phyloP scores from a whole-genome alignment of 2,888 invertebrate genomes.

The Rotaria socialis region DNA sequence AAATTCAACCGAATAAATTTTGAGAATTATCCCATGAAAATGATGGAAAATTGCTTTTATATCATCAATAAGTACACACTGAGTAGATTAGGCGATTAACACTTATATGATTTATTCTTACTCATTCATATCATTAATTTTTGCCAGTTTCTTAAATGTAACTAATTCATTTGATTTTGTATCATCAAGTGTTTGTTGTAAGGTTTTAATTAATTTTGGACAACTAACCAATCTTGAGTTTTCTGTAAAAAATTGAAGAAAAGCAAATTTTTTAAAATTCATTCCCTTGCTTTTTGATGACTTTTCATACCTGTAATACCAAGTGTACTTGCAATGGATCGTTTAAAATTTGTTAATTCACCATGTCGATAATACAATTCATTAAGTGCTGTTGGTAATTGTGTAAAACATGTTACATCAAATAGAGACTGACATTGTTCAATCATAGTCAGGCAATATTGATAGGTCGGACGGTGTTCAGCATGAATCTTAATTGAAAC shows the following conservation, averaged over 20 bases:
- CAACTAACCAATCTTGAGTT: constrained; percentile 8
- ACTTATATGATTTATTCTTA: not conserved
- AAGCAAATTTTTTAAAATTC: not conserved
- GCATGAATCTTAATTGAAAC: not conserved
- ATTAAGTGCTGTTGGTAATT: constrained; percentile 44
- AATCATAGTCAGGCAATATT: constrained; percentile 39
- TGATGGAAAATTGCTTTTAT: too few species aligned
- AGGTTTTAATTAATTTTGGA: constrained; percentile 21
- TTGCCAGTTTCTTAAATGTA: constrained; percentile 25
- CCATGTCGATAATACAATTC: constrained; percentile 45
- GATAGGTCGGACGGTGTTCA: constrained; percentile 39
- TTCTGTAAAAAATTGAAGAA: not conserved
- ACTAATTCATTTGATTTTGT: constrained; percentile 27
- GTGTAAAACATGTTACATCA: constrained; percentile 43
- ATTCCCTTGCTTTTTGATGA: too few species aligned
- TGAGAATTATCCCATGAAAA: too few species aligned
- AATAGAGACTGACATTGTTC: constrained; percentile 44
- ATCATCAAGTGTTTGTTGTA: constrained; percentile 8
- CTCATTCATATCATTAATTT: constrained; percentile 36
- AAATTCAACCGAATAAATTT: too few species aligned
- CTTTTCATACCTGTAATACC: not conserved
- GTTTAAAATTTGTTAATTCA: constrained; percentile 43
- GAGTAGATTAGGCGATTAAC: too few species aligned
- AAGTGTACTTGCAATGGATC: constrained; percentile 43
- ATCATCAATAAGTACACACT: too few species aligned